These are phyloP conservation scores for Dascyllus trimaculatus DNA, from an alignment of 2,113 vertebrate species.

Conservation along the genomic window DNA sequence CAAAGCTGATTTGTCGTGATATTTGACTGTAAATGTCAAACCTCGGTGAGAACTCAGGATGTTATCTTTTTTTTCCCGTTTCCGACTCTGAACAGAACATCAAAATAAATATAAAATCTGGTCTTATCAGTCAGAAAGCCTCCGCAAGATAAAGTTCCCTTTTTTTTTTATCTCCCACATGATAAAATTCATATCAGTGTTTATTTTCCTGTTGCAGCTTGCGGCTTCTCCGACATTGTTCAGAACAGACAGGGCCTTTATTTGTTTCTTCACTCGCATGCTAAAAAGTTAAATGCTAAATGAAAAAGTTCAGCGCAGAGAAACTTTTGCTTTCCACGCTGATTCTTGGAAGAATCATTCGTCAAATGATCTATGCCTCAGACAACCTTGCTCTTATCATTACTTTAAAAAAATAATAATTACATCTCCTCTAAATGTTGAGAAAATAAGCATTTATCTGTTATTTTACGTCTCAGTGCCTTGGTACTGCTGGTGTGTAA, in stretches of 20 bases:
- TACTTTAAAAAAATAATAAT: background rate
- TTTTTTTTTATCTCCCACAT: conserved; percentile 1
- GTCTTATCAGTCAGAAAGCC: conserved; percentile 43
- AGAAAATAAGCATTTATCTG: conserved; percentile 11
- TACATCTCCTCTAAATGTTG: conserved; percentile 14
- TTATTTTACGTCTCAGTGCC: conserved; percentile 5
- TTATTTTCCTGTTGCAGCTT: background rate
- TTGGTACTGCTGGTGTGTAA: conserved; percentile 15
- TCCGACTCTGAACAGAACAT: conserved; percentile 32
- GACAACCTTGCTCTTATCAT: background rate
- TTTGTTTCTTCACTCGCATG: background rate
- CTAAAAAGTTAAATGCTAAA: conserved; percentile 10
- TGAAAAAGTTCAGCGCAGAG: background rate
- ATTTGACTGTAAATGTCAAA: conserved; percentile 69
- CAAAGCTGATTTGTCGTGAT: conserved; percentile 53
- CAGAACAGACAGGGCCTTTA: conserved; percentile 1
- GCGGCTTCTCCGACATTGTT: background rate
- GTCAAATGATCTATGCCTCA: conserved; percentile 1
- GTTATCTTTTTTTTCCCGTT: conserved; percentile 40
- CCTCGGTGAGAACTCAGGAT: conserved; percentile 20
- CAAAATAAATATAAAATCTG: conserved; percentile 32
- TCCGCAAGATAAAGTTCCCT: conserved; percentile 11
- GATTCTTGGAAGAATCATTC: background rate
- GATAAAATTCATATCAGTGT: conserved; percentile 18
- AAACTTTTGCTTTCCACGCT: conserved; percentile 19